Evolutionary conservation across 2,888 invertebrate species (phyloP), one percentile per base, ranked within the genome.

Genomic region (Cylindroiulus punctatus): DNA sequence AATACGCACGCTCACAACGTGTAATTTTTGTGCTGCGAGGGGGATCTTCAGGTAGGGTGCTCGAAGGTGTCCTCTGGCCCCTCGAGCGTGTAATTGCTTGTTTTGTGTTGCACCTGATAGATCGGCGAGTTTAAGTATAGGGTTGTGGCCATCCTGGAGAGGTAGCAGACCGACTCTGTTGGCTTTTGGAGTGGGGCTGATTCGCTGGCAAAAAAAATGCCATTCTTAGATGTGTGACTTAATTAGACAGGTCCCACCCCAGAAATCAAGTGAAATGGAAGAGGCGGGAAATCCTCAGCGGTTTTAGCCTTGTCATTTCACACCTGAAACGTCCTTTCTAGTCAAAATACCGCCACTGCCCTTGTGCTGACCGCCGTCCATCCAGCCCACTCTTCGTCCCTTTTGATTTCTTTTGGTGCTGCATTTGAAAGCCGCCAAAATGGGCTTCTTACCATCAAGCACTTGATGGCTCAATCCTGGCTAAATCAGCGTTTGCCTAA

Each of bases 141-240:
- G 65, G 26, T 65, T 65, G 22, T 26, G 65, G 65, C 12, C 65
- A 26, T 65, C 65, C 26, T 22, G 22, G 7, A 0, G 12, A 65
- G 65, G 65, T 65, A 65, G 65, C 26, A 57, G 57, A 57, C 57
- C 57, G 57, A 57, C 57, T n/a, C 8, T 57, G n/a, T 65, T 26
- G 65, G 65, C 26, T 65, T 65, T 65, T 8, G 65, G 26, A 26
- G n/a, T 7, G 65, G 65, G n/a, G 26, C 65, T 65, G 65, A 65
- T 65, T 65, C 65, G 65, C 65, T 0, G 12, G 4, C 8, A 1
- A 65, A 65, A 65, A 65, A 65, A 52, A 44, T 8, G 26, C n/a
- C 65, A n/a, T 65, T 65, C 65, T 65, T 65, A 65, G 65, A 65
- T 65, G 65, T 65, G 65, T 65, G 65, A 65, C 65, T 65, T 65